Conservation (phyloP, 2,888 invertebrate species). For the Athalia cordata region DNA sequence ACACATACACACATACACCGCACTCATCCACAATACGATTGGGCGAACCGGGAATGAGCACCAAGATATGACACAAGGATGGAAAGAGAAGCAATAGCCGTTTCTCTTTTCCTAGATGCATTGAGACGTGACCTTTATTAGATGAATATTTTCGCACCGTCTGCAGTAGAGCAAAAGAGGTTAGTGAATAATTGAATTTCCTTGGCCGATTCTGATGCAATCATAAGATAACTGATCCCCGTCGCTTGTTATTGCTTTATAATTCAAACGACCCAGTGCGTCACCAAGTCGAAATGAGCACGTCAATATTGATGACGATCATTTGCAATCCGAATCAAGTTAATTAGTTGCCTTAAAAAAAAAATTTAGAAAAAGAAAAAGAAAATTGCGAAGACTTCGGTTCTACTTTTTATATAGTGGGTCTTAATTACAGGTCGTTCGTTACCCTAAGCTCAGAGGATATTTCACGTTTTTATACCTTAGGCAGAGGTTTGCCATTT, state of each 20-base stretch:
- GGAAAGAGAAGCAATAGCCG: not conserved
- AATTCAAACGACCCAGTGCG: constrained; percentile 1
- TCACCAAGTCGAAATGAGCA: not conserved
- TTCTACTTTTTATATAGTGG: not conserved
- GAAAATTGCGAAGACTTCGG: not conserved
- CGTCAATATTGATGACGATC: constrained; percentile 11
- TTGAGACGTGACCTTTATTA: not conserved
- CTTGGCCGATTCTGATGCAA: too few relatives aligned
- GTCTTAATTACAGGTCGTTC: constrained; percentile 23
- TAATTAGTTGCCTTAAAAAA: not conserved
- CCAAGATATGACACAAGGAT: not conserved
- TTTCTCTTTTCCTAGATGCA: not conserved
- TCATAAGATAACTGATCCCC: not conserved
- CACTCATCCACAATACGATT: too few relatives aligned
- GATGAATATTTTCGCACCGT: not conserved
- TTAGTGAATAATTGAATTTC: too few relatives aligned
- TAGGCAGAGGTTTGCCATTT: not conserved
- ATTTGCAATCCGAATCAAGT: constrained; percentile 16
- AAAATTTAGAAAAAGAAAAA: not conserved
- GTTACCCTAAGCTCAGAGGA: constrained; percentile 11
- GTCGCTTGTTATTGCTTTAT: not conserved
- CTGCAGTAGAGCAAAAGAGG: too few relatives aligned
- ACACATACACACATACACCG: too few relatives aligned
- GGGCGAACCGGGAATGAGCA: too few relatives aligned
- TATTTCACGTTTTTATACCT: constrained; percentile 24